Evolutionary conservation across 2,113 vertebrate species (phyloP).

Genomic region (Zosterops japonicus): DNA sequence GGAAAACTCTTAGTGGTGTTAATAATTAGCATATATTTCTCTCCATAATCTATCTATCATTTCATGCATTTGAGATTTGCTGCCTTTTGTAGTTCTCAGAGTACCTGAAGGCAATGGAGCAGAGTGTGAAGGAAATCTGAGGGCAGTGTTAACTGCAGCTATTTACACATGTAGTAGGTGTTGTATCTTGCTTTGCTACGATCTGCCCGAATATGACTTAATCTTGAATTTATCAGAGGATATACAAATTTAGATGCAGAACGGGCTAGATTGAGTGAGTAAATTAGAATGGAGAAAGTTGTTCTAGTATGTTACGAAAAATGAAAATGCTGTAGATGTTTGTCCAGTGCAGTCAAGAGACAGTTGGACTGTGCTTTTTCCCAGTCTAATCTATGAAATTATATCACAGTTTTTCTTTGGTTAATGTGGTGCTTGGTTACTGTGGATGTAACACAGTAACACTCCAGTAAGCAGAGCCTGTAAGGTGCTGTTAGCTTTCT

Average conservation of each 20-base stretch:
- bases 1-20: not conserved
- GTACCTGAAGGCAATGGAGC: not conserved
- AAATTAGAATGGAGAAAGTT: not conserved
- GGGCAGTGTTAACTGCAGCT: not conserved
- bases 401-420: not conserved
- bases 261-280: rapidly evolving
- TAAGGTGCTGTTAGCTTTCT: not conserved
- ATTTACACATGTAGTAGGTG: not conserved
- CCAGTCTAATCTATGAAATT: not conserved
- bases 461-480: not conserved
- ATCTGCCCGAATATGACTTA: not conserved
- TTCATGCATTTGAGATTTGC: not conserved
- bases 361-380: not conserved
- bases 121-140: not conserved
- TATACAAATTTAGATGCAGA: not conserved
- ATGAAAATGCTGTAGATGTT: not conserved
- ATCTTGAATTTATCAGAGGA: not conserved
- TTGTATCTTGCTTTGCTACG: not conserved
- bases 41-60: not conserved
- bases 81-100: not conserved
- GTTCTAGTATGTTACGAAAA: not conserved
- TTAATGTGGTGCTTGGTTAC: not conserved
- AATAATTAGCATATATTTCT: not conserved
- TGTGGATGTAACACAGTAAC: not conserved
- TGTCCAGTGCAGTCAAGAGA: not conserved